Percentiles rank a stretch among this genome's conserved stretches.
These are phyloP conservation scores for Lepilemur septentrionalis DNA, from an alignment of 2,797 vertebrate species.

Conservation along the genomic window DNA sequence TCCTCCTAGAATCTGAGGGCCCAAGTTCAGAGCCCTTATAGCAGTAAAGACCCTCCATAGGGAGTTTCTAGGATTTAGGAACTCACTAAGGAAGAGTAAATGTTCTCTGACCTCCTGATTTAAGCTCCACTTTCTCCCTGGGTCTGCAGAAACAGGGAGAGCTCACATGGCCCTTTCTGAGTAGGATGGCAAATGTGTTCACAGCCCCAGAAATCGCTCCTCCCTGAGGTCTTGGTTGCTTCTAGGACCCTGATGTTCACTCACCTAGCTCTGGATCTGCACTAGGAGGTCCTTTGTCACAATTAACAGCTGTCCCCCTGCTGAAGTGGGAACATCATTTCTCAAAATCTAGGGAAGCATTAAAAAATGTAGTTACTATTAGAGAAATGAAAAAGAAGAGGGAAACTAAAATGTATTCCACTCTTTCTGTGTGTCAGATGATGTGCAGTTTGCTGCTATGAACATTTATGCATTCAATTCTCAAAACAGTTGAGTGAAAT, in stretches of 20 bases:
- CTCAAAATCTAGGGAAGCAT: neutral
- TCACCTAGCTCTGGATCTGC: neutral
- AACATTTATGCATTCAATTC: neutral
- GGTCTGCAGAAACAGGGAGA: neutral
- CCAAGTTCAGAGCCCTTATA: neutral
- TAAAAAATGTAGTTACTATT: neutral
- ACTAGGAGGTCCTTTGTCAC: neutral
- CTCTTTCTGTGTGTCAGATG: neutral
- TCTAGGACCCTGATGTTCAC: neutral
- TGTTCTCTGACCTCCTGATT: neutral
- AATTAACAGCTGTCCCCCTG: neutral
- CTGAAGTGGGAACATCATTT: neutral
- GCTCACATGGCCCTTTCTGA: neutral
- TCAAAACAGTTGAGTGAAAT: neutral
- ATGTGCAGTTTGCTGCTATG: neutral
- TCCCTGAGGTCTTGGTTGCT: neutral
- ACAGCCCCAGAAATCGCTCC: neutral
- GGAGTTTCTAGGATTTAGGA: neutral
- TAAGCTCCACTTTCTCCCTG: neutral
- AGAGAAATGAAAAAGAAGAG: slow-evolving; percentile 13
- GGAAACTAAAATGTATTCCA: neutral
- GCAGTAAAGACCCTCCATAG: neutral
- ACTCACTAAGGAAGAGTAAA: neutral
- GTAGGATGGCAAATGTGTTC: neutral
- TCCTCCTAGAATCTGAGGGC: neutral